Evolutionary conservation across 2,113 vertebrate species (phyloP), one percentile per base, ranked within the genome.

Genomic region (Apus apus): DNA sequence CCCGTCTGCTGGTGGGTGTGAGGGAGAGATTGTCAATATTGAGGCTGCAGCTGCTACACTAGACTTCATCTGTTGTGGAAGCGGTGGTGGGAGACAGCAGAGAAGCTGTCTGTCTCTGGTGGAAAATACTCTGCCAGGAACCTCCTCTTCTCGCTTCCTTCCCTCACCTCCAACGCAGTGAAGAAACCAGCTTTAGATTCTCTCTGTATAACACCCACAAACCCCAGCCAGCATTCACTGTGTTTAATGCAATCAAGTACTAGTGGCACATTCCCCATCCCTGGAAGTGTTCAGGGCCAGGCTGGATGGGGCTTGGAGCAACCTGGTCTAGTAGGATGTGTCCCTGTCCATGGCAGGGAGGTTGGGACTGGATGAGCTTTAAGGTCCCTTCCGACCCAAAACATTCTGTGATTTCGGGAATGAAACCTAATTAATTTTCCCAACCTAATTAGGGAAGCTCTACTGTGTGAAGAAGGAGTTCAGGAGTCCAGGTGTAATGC

Each of bases 401-500:
- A 13, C 46, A 46, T 46, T 46, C 46, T 46, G 46, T 46, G 46
- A 38, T 71, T 22, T 66, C 40, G 32, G 29, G 53, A 61, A 38
- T 1, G 10, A 74, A 67, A 22, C 11, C 7, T 6, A 16, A 29
- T 14, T 56, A 2, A 3, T 43, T 74, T 50, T 54, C 17, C 25
- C 45, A 64, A 1, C 6, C 27, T 3, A 0, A 19, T 11, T 9
- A 61, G 32, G 74, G 43, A 43, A 83, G 19, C 5, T 53, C 57
- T 8, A 11, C 5, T 34, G 10, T 10, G 15, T 73, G 43, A 46
- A 6, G 45, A 43, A 67, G 50, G 19, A 67, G 51, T 9, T 13
- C 6, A 60, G 36, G 20, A 68, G 17, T 5, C 36, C 29, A n/a
- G 8, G 25, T 0, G 0, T 38, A 27, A 50, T 1, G 9, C 40